phyloP scores from a whole-genome alignment of 2,797 vertebrate species.

The Arrhamphus sclerolepis region DNA sequence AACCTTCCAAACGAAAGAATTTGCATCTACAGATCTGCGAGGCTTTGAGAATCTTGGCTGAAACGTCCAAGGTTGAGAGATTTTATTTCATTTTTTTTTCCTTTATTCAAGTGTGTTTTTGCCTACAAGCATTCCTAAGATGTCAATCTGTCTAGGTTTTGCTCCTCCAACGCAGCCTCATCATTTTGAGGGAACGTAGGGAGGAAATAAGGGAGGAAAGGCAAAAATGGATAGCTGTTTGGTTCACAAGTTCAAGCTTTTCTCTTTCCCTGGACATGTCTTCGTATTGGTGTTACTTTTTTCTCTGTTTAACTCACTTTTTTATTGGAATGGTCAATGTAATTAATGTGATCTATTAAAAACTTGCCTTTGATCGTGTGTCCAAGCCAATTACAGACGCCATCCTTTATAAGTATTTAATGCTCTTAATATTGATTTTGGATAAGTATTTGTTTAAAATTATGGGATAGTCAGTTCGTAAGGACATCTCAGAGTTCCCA shows the following conservation, averaged over 20 bases:
- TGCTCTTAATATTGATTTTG: not conserved
- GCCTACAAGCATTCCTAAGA: constrained; percentile 48
- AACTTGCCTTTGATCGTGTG: not conserved
- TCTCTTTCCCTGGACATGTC: constrained; percentile 20
- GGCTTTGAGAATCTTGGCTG: constrained; percentile 7
- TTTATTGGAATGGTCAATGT: not conserved
- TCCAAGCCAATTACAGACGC: not conserved
- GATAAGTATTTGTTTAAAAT: not conserved
- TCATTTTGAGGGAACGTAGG: constrained; percentile 49
- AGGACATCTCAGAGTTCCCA: not conserved
- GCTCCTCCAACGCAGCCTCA: constrained; percentile 52
- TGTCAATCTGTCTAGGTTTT: constrained; percentile 44
- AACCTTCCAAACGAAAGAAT: not conserved
- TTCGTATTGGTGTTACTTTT: not conserved
- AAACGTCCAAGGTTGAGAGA: not conserved
- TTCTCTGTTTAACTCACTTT: not conserved
- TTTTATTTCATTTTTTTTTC: constrained; percentile 1
- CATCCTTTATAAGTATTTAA: not conserved
- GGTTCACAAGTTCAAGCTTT: constrained; percentile 64
- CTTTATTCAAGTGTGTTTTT: constrained; percentile 6
- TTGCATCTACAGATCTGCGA: constrained; percentile 8
- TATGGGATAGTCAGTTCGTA: not conserved
- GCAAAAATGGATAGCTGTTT: constrained; percentile 31
- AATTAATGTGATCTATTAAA: not conserved
- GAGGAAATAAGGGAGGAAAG: constrained; percentile 64